A percentile compares a stretch with the other conserved stretches of the same genome.
Conservation (phyloP, 2,888 invertebrate species). For the Drosophila borealis region DNA sequence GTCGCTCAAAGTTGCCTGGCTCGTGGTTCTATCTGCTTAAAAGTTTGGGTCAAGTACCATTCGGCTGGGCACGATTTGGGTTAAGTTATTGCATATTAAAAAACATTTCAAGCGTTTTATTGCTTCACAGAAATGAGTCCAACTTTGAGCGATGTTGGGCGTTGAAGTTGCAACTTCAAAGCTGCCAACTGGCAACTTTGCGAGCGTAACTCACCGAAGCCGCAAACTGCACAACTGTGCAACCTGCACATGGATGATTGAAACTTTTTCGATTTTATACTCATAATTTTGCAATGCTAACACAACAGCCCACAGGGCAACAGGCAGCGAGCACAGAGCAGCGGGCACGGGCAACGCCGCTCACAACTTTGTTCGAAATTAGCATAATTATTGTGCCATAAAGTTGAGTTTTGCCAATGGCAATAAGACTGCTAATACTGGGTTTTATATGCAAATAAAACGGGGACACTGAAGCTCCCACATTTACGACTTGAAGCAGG, state of each 20-base stretch:
- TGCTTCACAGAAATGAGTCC: constrained; percentile 62
- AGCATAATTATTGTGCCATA: constrained; percentile 77
- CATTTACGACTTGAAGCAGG: not conserved
- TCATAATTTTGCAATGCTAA: constrained; percentile 73
- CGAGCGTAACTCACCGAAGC: constrained; percentile 15
- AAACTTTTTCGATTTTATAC: constrained; percentile 78
- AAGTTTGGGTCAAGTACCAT: constrained; percentile 67
- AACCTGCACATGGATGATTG: constrained; percentile 65
- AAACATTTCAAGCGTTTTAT: constrained; percentile 76
- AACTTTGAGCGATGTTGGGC: constrained; percentile 57
- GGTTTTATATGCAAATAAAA: constrained; percentile 47
- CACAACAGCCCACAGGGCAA: constrained; percentile 47
- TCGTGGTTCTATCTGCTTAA: constrained; percentile 40
- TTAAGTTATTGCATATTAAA: constrained; percentile 73
- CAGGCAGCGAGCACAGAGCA: not conserved
- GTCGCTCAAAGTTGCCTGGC: constrained; percentile 1
- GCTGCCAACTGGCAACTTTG: constrained; percentile 53
- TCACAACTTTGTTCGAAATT: constrained; percentile 67
- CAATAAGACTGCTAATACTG: constrained; percentile 57
- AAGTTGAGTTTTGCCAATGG: constrained; percentile 66
- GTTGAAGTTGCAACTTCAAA: constrained; percentile 60
- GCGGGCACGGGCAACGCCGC: constrained; percentile 8
- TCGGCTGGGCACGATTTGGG: constrained; percentile 56
- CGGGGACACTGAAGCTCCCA: constrained; percentile 6
- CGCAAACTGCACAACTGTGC: constrained; percentile 46